Evolutionary conservation across 2,888 invertebrate species (phyloP).

Genomic region (Leuctra nigra): DNA sequence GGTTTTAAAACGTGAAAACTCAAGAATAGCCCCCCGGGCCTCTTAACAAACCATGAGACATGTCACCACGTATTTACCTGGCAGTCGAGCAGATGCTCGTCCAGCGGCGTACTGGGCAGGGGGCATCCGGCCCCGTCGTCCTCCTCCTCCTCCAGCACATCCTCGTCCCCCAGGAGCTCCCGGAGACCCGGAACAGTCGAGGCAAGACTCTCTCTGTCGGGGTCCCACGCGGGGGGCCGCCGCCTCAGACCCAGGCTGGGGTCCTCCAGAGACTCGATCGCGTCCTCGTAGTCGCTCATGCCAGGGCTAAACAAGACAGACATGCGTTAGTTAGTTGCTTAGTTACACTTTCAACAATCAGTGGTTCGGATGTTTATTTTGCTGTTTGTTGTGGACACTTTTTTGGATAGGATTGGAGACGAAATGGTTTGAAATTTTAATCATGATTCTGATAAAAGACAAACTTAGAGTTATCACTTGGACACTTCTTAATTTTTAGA

Average conservation of each 20-base stretch:
- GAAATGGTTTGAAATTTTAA: too few species aligned
- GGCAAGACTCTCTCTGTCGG: conserved; percentile 23
- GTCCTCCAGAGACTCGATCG: conserved; percentile 27
- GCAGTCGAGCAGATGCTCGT: conserved; percentile 73
- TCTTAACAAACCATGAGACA: too few species aligned
- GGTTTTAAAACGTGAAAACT: too few species aligned
- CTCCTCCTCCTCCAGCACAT: conserved; percentile 47
- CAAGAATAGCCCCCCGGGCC: too few species aligned
- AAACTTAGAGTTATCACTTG: too few species aligned
- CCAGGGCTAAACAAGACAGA: not conserved
- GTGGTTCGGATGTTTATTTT: too few species aligned
- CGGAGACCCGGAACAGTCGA: conserved; percentile 23
- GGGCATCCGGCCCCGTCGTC: conserved; percentile 81
- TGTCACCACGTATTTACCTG: too few species aligned
- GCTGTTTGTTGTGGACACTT: too few species aligned
- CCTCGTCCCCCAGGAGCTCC: conserved; percentile 28
- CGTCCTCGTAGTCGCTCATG: conserved; percentile 30
- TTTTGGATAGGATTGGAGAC: too few species aligned
- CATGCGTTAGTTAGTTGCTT: not conserved
- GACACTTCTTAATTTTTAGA: too few species aligned
- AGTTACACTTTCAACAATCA: too few species aligned
- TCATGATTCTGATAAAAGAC: too few species aligned
- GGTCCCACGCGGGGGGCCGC: conserved; percentile 24
- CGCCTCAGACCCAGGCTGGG: conserved; percentile 22
- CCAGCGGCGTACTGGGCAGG: conserved; percentile 78